Conservation (phyloP, 2,113 vertebrate genomes). For the Alaudala cheleensis region DNA sequence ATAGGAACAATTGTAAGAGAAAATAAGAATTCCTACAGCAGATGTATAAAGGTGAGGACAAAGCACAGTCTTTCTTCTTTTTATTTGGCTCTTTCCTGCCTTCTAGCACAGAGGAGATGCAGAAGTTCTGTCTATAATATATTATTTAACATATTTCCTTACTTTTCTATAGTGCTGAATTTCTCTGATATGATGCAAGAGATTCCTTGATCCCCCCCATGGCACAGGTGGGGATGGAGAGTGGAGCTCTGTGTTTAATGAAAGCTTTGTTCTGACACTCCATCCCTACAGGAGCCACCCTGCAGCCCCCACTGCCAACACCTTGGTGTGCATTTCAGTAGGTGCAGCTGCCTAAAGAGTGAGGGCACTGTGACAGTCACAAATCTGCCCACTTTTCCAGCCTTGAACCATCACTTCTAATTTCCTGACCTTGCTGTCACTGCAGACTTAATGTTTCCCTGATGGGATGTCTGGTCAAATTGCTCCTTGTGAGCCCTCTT, state of each 20-base stretch:
- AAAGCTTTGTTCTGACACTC: neutral
- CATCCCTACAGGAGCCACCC: rapidly evolving
- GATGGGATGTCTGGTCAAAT: neutral
- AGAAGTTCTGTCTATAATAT: neutral
- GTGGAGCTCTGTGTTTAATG: neutral
- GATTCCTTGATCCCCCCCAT: rapidly evolving
- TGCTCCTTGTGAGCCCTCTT: neutral
- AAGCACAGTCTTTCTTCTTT: neutral
- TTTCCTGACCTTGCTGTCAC: neutral
- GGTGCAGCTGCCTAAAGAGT: neutral
- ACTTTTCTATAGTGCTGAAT: rapidly evolving
- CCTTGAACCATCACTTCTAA: neutral
- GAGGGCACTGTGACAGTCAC: neutral
- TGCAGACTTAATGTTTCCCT: neutral
- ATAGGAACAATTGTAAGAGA: neutral
- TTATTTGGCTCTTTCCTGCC: neutral
- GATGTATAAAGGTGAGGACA: neutral
- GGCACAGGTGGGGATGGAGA: neutral
- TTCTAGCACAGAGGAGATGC: neutral
- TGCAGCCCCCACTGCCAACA: neutral
- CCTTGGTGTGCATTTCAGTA: neutral
- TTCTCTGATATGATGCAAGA: neutral
- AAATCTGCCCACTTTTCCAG: neutral
- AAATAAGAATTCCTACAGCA: neutral
- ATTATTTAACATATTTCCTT: neutral